These are phyloP conservation scores for Gandaritis pyraliata DNA, from an alignment of 2,888 invertebrate species.

Conservation along the genomic window DNA sequence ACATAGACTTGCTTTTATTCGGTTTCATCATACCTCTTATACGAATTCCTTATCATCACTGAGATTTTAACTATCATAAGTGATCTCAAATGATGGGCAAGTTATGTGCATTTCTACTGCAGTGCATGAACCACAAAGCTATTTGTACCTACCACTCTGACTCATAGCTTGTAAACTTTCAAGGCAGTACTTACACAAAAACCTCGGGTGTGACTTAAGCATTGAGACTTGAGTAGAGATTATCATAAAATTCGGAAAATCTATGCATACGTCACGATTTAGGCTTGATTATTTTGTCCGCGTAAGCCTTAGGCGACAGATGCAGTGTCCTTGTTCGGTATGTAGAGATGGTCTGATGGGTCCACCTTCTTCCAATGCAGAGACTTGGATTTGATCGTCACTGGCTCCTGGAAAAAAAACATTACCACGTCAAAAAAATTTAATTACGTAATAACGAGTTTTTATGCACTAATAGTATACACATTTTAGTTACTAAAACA, in stretches of 20 bases:
- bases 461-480: not conserved
- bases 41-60: not conserved
- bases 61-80: no score
- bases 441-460: no score
- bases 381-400: slow-evolving; percentile 72
- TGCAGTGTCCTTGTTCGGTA: slow-evolving; percentile 57
- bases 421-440: not conserved
- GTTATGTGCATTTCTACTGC: not conserved
- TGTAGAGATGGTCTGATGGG: slow-evolving; percentile 76
- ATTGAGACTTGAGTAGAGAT: no score
- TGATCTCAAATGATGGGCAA: no score
- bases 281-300: no score
- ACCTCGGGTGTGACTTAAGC: no score
- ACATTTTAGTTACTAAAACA: no score
- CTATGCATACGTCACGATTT: no score
- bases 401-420: slow-evolving; percentile 69
- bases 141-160: slow-evolving; percentile 1
- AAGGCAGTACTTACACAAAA: no score
- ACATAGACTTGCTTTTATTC: not conserved
- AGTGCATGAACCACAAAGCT: slow-evolving; percentile 8
- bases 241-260: no score
- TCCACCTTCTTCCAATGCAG: slow-evolving; percentile 75
- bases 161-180: no score
- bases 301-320: slow-evolving; percentile 49
- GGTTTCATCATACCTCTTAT: not conserved